Evolutionary conservation across 2,797 vertebrate species (phyloP).

Genomic region (Buceros bicornis): DNA sequence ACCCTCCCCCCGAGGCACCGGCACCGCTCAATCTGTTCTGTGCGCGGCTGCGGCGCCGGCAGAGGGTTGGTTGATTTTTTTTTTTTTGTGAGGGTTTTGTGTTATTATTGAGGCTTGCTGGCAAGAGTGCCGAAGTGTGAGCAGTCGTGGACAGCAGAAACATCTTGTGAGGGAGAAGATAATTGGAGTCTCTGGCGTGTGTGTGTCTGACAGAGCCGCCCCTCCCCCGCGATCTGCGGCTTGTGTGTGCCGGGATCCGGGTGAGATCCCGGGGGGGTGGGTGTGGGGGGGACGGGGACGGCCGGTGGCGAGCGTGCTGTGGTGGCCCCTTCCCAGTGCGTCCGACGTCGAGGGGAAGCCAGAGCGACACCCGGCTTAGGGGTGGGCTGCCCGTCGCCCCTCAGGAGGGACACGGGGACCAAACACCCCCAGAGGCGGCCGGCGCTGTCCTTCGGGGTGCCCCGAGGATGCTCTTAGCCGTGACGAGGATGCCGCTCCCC

Average conservation of each 20-base stretch:
- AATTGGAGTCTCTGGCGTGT: slow-evolving; percentile 84
- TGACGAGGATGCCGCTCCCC: not conserved
- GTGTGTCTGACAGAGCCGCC: slow-evolving; percentile 81
- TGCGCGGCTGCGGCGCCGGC: slow-evolving; percentile 80
- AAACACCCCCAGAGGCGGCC: not conserved
- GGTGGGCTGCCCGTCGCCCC: not conserved
- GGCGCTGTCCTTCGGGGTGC: not conserved
- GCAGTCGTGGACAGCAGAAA: slow-evolving; percentile 86
- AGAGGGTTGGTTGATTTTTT: not conserved
- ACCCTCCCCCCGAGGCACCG: slow-evolving; percentile 75
- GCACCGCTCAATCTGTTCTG: slow-evolving; percentile 84
- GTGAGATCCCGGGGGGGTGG: not conserved
- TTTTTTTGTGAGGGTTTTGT: slow-evolving; percentile 35
- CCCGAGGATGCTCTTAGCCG: not conserved
- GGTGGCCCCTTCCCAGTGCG: not conserved
- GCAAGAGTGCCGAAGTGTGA: slow-evolving; percentile 85
- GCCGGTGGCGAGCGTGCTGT: not conserved
- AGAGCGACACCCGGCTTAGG: not conserved
- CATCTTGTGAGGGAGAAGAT: slow-evolving; percentile 86
- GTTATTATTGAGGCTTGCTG: slow-evolving; percentile 82
- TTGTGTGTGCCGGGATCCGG: slow-evolving; percentile 52
- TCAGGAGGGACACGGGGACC: not conserved
- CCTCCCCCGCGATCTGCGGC: slow-evolving; percentile 75
- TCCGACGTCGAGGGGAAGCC: not conserved
- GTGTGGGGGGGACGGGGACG: not conserved